Base-by-base conservation (phyloP, 2,888 invertebrate species). In the Ormyrus labotus region DNA sequence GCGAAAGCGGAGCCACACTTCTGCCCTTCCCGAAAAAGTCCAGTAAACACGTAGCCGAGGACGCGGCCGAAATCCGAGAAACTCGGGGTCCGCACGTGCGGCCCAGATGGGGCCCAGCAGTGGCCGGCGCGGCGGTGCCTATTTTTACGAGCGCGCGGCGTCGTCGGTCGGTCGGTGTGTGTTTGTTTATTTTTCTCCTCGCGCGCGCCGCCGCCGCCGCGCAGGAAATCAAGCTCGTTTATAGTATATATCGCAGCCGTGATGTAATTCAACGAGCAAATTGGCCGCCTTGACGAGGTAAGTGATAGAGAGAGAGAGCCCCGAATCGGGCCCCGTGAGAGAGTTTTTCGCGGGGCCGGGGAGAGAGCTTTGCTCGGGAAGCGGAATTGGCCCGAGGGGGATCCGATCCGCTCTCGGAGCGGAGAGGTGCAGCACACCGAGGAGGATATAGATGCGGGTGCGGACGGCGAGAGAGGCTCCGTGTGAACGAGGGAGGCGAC, bases 221-320 rank as follows among this genome's bases (percentile, higher is more conserved):
- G 63, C 60, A 65, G 72, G 75, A 80, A 80, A 76, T 70, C 53
- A 63, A 7, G 61, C 45, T 34, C 10, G 34, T 7, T 53, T 51
- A 69, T 70, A 13, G 13, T 13, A 13, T 19, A 19, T 55, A 58
- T 69, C 63, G 70, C 69, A 77, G 60, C 70, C 68, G 77, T 68
- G 77, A 81, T 81, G 81, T 81, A 77, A 77, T 72, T 81, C 69
- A 77, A 77, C 53, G 72, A 77, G 77, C 69, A 81, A 81, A 81
- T 81, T 81, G 81, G 50, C 51, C 45, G 55, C 19, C 61, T 78
- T 70, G 74, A 80, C 70, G 51, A 75, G 70, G 74, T 80, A 71
- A 75, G 75, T 75, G 75, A 80, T 74, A 74, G 34, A 58, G 55
- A 34, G 50, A 45, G 55, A 48, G 19, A 19, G 19, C 19, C 19